Conservation (phyloP, 2,888 invertebrate species). For the Junonia oenone region DNA sequence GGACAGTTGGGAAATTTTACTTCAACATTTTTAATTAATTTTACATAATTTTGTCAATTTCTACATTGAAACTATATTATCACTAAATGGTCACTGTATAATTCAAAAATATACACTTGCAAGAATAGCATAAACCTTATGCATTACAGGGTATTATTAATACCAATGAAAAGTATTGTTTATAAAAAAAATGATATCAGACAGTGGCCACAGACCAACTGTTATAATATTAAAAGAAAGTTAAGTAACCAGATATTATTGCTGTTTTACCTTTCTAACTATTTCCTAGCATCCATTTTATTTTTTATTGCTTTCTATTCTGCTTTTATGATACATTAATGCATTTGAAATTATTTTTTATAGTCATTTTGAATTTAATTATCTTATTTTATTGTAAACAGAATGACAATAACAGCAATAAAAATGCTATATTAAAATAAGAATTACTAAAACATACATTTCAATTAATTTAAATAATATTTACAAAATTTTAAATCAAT, state of each 20-base stretch:
- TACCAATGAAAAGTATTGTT: neutral
- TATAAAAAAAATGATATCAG: neutral
- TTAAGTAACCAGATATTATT: neutral
- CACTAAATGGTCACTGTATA: neutral
- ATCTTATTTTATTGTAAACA: too few species aligned
- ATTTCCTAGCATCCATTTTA: neutral
- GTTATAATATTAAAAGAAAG: neutral
- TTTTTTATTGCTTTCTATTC: conserved; percentile 1
- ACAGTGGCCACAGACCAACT: neutral
- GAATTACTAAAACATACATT: conserved; percentile 16
- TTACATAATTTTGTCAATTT: conserved; percentile 5
- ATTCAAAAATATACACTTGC: neutral
- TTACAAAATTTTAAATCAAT: conserved; percentile 12
- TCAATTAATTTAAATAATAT: conserved; percentile 25
- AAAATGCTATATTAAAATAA: neutral
- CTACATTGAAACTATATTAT: neutral
- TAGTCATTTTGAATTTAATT: neutral
- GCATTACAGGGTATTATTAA: neutral
- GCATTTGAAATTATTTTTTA: neutral
- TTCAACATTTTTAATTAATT: conserved; percentile 21
- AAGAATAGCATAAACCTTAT: neutral
- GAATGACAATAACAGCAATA: neutral
- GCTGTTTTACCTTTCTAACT: neutral
- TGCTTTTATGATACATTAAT: neutral
- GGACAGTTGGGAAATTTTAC: conserved; percentile 9